Percentiles rank a stretch among this genome's conserved stretches.
phyloP scores from a whole-genome alignment of 1,140 invertebrate genomes.

The Drosophila ficusphila region DNA sequence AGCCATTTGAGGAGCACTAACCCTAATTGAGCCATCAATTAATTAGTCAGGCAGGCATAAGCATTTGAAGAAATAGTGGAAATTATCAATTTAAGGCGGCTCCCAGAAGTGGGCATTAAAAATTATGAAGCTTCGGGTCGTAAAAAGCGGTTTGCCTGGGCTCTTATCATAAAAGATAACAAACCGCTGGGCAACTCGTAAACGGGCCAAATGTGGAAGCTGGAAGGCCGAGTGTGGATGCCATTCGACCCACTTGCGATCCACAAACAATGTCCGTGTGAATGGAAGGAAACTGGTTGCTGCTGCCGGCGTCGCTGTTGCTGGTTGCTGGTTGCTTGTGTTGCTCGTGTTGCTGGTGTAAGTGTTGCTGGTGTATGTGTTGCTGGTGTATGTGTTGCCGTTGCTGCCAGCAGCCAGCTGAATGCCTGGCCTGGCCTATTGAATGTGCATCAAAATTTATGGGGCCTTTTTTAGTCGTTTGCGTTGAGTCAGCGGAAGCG shows the following conservation, averaged over 20 bases:
- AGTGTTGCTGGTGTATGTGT: slow-evolving; percentile 24
- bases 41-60: slow-evolving; percentile 43
- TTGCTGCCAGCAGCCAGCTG: slow-evolving; percentile 24
- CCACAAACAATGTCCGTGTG: slow-evolving; percentile 80
- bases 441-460: slow-evolving; percentile 76
- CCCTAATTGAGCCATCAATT: slow-evolving; percentile 61
- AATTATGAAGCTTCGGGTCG: slow-evolving; percentile 52
- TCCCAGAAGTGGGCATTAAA: slow-evolving; percentile 56
- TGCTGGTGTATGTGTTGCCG: slow-evolving; percentile 15
- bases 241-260: slow-evolving; percentile 47
- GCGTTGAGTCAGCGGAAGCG: slow-evolving; percentile 80
- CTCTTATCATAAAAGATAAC: slow-evolving; percentile 51
- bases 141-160: slow-evolving; percentile 25
- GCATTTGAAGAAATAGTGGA: slow-evolving; percentile 32
- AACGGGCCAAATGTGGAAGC: slow-evolving; percentile 37
- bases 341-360: slow-evolving; percentile 1
- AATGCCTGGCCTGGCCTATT: slow-evolving; percentile 63
- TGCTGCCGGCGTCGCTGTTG: slow-evolving; percentile 21
- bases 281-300: slow-evolving; percentile 80
- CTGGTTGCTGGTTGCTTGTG: slow-evolving; percentile 9
- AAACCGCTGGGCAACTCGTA: slow-evolving; percentile 27
- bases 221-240: slow-evolving; percentile 28
- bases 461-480: slow-evolving; percentile 81
- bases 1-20: background rate
- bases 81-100: slow-evolving; percentile 65